Evolutionary conservation across 2,113 vertebrate genomes (phyloP).

Genomic region (Syngnathus floridae): DNA sequence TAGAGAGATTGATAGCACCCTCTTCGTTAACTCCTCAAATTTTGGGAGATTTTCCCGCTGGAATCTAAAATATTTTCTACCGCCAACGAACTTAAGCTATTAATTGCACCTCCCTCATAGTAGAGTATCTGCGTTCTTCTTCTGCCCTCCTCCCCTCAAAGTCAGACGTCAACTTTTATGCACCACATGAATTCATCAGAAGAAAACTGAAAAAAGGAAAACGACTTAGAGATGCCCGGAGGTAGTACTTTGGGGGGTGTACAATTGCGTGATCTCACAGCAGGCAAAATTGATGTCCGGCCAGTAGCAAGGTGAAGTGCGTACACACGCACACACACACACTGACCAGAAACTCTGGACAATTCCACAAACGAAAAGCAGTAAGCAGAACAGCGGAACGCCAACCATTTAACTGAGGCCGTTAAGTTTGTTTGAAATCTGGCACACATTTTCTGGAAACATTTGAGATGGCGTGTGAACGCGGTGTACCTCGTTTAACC

Average conservation of each 20-base stretch:
- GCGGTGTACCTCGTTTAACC: too few relatives aligned
- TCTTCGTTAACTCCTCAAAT: slow-evolving; percentile 17
- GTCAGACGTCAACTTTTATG: slow-evolving; percentile 10
- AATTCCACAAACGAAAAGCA: slow-evolving; percentile 8
- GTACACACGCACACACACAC: too few relatives aligned
- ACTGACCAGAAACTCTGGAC: background rate
- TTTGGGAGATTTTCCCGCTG: slow-evolving; percentile 30
- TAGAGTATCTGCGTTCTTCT: slow-evolving; percentile 12
- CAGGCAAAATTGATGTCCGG: slow-evolving; percentile 22
- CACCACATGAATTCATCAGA: slow-evolving; percentile 9
- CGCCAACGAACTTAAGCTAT: slow-evolving; percentile 6
- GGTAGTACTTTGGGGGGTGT: slow-evolving; percentile 21
- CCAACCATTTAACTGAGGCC: background rate
- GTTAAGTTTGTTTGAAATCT: background rate
- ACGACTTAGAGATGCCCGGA: slow-evolving; percentile 25
- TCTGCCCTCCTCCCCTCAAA: slow-evolving; percentile 10
- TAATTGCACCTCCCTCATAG: too few relatives aligned
- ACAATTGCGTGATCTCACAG: slow-evolving; percentile 32
- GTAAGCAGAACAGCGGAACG: background rate
- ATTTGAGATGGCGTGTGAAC: too few relatives aligned
- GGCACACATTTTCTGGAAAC: too few relatives aligned
- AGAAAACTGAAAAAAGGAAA: slow-evolving; percentile 20
- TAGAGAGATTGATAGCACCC: slow-evolving; percentile 23
- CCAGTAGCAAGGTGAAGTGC: slow-evolving; percentile 49
- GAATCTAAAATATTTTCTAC: slow-evolving; percentile 4